Percentiles rank a stretch among this genome's conserved stretches.
Evolutionary conservation across 2,113 vertebrate genomes (phyloP).

Genomic region (Melanerpes formicivorus): DNA sequence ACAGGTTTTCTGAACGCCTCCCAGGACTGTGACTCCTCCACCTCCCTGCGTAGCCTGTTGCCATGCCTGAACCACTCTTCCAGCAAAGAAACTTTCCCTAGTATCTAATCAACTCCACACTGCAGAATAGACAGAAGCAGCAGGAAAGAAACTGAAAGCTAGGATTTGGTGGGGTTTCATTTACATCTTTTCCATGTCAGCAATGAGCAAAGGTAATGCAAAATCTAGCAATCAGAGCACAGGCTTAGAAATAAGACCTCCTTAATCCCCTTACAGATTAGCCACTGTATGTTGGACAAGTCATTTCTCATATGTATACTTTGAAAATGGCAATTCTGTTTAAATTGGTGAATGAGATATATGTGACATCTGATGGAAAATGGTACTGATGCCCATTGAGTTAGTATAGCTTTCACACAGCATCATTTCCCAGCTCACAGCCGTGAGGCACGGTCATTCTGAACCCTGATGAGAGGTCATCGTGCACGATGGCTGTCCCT

Average conservation of each 20-base stretch:
- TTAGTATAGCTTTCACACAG: background rate
- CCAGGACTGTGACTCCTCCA: too few species aligned
- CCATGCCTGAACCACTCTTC: too few species aligned
- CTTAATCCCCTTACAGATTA: slow-evolving; percentile 34
- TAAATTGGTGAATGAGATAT: fast-evolving
- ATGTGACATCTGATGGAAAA: background rate
- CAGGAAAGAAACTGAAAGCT: background rate
- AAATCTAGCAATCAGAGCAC: slow-evolving; percentile 26
- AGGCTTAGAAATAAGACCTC: slow-evolving; percentile 30
- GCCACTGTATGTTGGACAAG: background rate
- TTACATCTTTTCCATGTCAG: background rate
- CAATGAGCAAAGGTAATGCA: background rate
- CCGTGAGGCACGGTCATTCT: background rate
- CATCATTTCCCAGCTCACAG: background rate
- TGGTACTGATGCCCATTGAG: background rate
- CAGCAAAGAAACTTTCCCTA: too few species aligned
- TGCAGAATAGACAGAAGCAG: background rate
- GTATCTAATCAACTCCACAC: background rate
- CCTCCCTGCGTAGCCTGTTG: too few species aligned
- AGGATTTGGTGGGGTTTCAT: background rate
- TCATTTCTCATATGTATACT: background rate
- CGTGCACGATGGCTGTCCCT: background rate
- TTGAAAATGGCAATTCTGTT: background rate
- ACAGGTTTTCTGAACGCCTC: too few species aligned
- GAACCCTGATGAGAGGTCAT: background rate